Base-by-base conservation (phyloP, 1,140 invertebrate species). In the Octopus sinensis region DNA sequence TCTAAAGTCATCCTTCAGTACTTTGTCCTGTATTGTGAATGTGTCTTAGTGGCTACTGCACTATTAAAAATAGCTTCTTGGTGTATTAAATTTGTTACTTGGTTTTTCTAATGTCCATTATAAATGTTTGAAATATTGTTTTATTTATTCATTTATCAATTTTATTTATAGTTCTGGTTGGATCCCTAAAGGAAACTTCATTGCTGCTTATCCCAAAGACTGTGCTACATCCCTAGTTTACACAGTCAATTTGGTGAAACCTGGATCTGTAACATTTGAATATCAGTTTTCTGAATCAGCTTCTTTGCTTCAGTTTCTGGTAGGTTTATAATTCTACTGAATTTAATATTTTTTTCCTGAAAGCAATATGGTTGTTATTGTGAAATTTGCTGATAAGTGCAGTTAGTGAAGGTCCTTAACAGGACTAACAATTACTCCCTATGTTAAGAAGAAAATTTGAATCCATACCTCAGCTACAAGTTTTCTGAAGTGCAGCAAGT, bases 221-320 rank as follows among this genome's bases (percentile, higher is more conserved):
- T 93, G 92, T 87, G 89, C 91, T 6, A 89, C 92, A 4, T 90
- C 88, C 6, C 86, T 93, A 53, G 86, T 90, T 4, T 92, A 92
- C 86, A 91, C 91, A 30, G 91, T 92, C 17, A 92, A 91, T n/a
- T 86, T 93, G 17, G 92, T 93, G 7, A 92, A 91, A 81, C 88
- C 90, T 23, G 93, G 93, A 54, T 88, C 85, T 78, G 85, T 93
- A 0, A 86, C 83, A 5, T 93, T 92, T 84, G 90, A 90, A 12
- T 93, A 93, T 84, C 92, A 93, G 86, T 92, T 91, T 84, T 87
- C 88, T 5, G 91, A 92, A 84, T 89, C 91, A 71, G 88, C 89
- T 17, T 87, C 91, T n/a, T 88, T 93, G n/a, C 92, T 93, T 84
- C 90, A 92, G 79, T 92, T 92, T 82, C 88, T 90, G 85, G 92